Evolutionary conservation across 23 tunicate genomes (phyloP), one percentile per base, ranked within the genome.

Genomic region (Trididemnum nubilum): DNA sequence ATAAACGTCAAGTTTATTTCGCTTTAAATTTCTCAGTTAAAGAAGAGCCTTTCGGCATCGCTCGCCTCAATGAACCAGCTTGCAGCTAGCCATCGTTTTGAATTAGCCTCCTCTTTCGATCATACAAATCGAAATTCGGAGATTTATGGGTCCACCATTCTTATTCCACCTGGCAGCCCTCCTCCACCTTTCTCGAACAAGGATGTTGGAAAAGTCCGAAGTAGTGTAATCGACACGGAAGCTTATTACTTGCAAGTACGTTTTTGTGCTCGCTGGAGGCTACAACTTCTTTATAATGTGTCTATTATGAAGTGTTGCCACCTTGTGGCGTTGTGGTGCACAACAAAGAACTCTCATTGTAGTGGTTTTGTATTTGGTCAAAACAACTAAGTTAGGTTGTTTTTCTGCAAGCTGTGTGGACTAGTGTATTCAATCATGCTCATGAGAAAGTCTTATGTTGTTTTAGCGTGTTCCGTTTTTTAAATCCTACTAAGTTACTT

Each of bases 181-280:
- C 86, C 78, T 38, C 82, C 76, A 44, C 86, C 78, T 38, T 79
- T 25, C 72, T 4, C 73, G 5, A 80, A 32, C 35, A 90, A 85
- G 61, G 96, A 90, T 29, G 38, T 81, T 3, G 30, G 50, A 39
- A 80, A 52, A n/a, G 69, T 81, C 12, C 69, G 86, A 64, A 51
- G 35, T 21, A 85, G 58, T 18, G 19, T 90, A 0, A 60, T 70
- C 51, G 89, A 90, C 61, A 69, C 33, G 12, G 89, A 85, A 75
- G 64, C 71, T 39, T 90, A 34, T 85, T 90, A 84, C 81, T 60
- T 90, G 9, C 84, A 79, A 86, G 96, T 89, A 67, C n/a, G n/a
- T n/a, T n/a, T n/a, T n/a, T n/a, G 25, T 27, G 24, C 33, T 40
- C 24, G 29, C n/a, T 23, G 19, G 18, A n/a, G n/a, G n/a, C n/a